Evolutionary conservation across 37 sponge, comb jelly and placozoan genomes (phyloP).

Genomic region (Beroe forskalii): DNA sequence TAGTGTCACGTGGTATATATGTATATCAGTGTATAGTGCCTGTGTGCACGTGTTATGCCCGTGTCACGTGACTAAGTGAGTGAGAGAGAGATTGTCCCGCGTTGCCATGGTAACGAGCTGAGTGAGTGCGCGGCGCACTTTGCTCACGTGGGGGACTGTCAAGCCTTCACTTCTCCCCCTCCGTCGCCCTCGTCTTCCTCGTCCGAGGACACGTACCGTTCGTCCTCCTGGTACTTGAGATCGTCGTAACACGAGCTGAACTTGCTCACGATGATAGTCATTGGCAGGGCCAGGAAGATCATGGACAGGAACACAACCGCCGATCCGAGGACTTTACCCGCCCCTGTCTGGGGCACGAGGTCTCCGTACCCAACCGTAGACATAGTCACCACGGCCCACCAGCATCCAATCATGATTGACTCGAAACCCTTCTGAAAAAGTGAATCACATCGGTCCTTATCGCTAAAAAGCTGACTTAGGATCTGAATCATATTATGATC

Average conservation of each 20-base stretch:
- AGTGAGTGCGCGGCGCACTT: background rate
- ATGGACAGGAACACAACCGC: conserved; percentile 62
- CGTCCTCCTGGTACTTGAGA: conserved; percentile 62
- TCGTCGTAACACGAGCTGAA: conserved; percentile 60
- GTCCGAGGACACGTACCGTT: background rate
- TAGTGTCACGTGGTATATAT: too few species aligned
- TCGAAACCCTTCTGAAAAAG: background rate
- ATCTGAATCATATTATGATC: too few species aligned
- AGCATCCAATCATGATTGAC: conserved; percentile 55
- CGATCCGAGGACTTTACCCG: conserved; percentile 11
- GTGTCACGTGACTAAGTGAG: too few species aligned
- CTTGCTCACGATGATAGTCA: conserved; percentile 64
- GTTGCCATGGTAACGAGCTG: too few species aligned
- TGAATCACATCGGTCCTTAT: background rate
- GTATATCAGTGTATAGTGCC: too few species aligned
- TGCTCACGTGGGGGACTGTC: too few species aligned
- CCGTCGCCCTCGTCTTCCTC: conserved; percentile 45
- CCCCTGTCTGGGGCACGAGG: conserved; percentile 1
- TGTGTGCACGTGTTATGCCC: too few species aligned
- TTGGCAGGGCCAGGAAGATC: conserved; percentile 62
- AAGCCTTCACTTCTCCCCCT: background rate
- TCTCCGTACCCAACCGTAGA: conserved; percentile 61
- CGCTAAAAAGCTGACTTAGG: background rate
- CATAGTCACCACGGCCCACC: conserved; percentile 64
- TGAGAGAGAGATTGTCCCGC: too few species aligned